Conservation (phyloP, 2,113 vertebrate genomes). For the Gymnorhina tibicen region DNA sequence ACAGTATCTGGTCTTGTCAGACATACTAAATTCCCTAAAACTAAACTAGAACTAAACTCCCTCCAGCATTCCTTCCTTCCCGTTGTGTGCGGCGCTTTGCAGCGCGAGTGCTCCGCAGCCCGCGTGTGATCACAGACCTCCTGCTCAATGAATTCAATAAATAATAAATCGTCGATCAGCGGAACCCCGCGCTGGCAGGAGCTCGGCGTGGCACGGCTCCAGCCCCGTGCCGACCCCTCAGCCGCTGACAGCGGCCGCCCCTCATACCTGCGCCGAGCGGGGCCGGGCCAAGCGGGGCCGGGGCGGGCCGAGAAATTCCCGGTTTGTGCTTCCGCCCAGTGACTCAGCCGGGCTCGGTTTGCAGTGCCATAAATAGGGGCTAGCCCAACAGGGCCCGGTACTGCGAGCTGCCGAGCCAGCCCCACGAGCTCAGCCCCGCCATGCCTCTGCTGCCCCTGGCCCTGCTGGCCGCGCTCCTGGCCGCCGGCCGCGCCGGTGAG, state of each 20-base stretch:
- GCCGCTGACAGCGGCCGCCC: not conserved
- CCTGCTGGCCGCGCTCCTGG: not conserved
- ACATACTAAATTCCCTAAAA: no score
- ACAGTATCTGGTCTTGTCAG: not conserved
- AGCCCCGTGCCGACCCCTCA: not conserved
- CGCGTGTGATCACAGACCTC: accelerated
- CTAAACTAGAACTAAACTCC: no score
- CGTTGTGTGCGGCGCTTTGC: accelerated
- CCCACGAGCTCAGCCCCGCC: not conserved
- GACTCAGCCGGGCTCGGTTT: not conserved
- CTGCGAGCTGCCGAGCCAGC: not conserved
- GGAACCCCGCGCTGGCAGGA: accelerated
- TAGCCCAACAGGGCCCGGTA: accelerated
- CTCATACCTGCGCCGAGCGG: not conserved
- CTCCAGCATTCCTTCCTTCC: no score
- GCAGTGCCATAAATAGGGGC: not conserved
- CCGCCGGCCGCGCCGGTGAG: slow-evolving; percentile 1
- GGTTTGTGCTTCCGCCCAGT: not conserved
- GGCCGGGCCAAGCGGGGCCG: not conserved
- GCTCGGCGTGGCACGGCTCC: accelerated
- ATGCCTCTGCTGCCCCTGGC: not conserved
- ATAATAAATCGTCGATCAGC: accelerated
- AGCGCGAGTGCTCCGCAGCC: accelerated
- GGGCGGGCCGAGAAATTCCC: not conserved
- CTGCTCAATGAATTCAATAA: accelerated